Conservation (phyloP, 2,888 invertebrate species). For the Rhagophthalmus giganteus region DNA sequence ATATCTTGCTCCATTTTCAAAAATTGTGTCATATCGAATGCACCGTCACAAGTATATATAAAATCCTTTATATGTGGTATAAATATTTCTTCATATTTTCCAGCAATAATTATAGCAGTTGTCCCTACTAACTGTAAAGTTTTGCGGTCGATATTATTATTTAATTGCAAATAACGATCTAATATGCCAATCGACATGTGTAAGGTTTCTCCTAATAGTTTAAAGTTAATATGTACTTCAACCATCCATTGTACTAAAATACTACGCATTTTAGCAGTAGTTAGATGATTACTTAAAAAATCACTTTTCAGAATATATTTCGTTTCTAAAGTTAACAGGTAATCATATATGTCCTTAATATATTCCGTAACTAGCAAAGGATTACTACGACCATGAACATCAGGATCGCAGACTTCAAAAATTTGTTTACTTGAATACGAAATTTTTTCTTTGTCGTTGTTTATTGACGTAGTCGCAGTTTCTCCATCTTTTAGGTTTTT, state of each 20-base stretch:
- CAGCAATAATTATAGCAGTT: conserved; percentile 85
- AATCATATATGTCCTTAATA: conserved; percentile 85
- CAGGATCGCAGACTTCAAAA: conserved; percentile 5
- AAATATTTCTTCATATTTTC: conserved; percentile 94
- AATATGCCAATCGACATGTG: conserved; percentile 85
- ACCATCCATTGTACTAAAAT: conserved; percentile 93
- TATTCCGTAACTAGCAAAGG: conserved; percentile 82
- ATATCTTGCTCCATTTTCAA: conserved; percentile 45
- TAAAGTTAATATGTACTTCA: conserved; percentile 87
- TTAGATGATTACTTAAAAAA: conserved; percentile 65
- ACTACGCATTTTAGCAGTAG: conserved; percentile 84
- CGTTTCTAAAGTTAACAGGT: conserved; percentile 75
- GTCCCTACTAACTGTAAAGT: conserved; percentile 85
- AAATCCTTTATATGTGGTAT: conserved; percentile 86
- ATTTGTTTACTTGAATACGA: background rate
- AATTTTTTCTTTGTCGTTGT: background rate
- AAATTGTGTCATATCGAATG: conserved; percentile 78
- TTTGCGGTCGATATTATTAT: conserved; percentile 44
- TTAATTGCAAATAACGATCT: conserved; percentile 85
- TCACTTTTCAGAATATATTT: conserved; percentile 66
- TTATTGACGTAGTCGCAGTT: background rate
- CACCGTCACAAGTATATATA: conserved; percentile 86
- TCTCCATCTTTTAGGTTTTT: background rate
- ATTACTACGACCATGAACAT: conserved; percentile 65
- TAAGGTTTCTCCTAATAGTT: conserved; percentile 83